A percentile compares a stretch with the other conserved stretches of the same genome.
Evolutionary conservation across 1,140 invertebrate genomes (phyloP).

Genomic region (Drosophila jambulina): DNA sequence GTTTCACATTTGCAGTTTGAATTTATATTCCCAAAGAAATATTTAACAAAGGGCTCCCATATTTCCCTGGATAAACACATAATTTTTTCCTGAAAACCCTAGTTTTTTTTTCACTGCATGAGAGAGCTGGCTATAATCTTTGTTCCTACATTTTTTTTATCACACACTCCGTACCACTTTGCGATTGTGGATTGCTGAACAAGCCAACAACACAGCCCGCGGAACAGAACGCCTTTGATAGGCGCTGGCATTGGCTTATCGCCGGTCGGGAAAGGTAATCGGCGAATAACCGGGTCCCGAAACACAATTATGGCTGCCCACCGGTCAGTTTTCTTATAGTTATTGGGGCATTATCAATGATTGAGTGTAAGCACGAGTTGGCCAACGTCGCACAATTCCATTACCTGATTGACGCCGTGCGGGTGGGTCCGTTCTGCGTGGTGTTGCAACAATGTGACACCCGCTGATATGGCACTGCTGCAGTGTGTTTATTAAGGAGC

Average conservation of each 20-base stretch:
- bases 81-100: too few species aligned
- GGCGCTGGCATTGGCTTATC: slow-evolving; percentile 53
- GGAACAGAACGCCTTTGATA: slow-evolving; percentile 41
- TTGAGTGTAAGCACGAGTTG: slow-evolving; percentile 75
- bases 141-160: slow-evolving; percentile 65
- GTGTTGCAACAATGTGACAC: slow-evolving; percentile 38
- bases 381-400: slow-evolving; percentile 19
- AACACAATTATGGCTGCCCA: slow-evolving; percentile 44
- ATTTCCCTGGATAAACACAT: too few species aligned
- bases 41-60: too few species aligned
- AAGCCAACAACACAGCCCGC: slow-evolving; percentile 25
- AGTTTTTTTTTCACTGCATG: neutral
- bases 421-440: neutral
- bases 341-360: slow-evolving; percentile 62
- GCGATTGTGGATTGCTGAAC: slow-evolving; percentile 65
- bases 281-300: slow-evolving; percentile 37
- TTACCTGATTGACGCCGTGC: slow-evolving; percentile 38
- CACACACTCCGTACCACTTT: slow-evolving; percentile 64
- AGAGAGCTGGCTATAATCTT: slow-evolving; percentile 55
- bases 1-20: too few species aligned
- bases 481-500: slow-evolving; percentile 21
- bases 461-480: slow-evolving; percentile 24
- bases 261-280: slow-evolving; percentile 37
- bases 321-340: slow-evolving; percentile 34
- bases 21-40: too few species aligned